Evolutionary conservation across 2,113 vertebrate species (phyloP).

Genomic region (Hassar affinis): DNA sequence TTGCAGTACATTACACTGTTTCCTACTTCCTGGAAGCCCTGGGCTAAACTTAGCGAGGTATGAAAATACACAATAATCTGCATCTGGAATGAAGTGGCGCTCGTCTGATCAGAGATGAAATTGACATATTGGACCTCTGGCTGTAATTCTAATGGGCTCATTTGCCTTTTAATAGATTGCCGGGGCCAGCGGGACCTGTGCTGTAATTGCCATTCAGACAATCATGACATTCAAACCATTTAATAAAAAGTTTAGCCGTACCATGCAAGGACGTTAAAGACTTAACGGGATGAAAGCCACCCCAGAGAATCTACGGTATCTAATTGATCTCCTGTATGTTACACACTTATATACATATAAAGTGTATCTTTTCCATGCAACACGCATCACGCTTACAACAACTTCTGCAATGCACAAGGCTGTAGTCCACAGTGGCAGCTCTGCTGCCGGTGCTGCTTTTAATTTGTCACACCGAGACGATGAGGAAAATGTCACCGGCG

Average conservation of each 20-base stretch:
- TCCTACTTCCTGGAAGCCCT: not conserved
- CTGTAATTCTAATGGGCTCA: constrained; percentile 29
- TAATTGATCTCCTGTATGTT: not conserved
- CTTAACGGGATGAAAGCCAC: not conserved
- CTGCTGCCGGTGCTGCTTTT: constrained; percentile 17
- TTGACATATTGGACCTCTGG: not conserved
- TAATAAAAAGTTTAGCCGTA: constrained; percentile 27
- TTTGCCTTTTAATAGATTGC: constrained; percentile 33
- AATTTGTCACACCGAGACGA: constrained; percentile 14
- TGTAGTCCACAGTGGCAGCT: not conserved
- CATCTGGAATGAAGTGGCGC: not conserved
- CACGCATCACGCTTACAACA: not conserved
- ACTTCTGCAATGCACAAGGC: too few species aligned
- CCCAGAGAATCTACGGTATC: not conserved
- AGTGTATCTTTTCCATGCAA: not conserved
- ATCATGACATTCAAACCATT: constrained; percentile 16
- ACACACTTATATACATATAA: not conserved
- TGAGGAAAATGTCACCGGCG: constrained; percentile 40
- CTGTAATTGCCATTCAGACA: constrained; percentile 21
- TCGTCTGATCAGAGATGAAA: not conserved
- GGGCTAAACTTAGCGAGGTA: not conserved
- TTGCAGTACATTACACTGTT: not conserved
- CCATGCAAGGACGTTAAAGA: not conserved
- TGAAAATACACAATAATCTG: not conserved
- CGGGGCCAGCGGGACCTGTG: not conserved